These are phyloP conservation scores for Protonibea diacanthus DNA, from an alignment of 2,797 vertebrate genomes.

Conservation along the genomic window DNA sequence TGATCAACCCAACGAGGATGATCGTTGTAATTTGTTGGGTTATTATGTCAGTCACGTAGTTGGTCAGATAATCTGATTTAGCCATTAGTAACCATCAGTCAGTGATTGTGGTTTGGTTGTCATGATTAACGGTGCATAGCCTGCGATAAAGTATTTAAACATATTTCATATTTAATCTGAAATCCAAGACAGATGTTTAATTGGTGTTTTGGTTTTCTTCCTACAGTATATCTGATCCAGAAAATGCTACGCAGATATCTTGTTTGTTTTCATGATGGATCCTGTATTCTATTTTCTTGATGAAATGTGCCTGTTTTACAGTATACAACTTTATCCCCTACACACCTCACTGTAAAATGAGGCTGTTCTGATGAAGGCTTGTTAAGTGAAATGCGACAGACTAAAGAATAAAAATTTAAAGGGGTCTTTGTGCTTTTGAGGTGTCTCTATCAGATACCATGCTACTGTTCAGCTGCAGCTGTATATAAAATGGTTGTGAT, in stretches of 20 bases:
- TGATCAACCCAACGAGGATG: constrained; percentile 26
- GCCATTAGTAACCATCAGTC: constrained; percentile 44
- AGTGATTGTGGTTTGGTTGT: constrained; percentile 11
- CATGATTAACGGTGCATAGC: constrained; percentile 28
- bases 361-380: constrained; percentile 2
- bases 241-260: neutral
- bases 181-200: constrained; percentile 12
- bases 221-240: neutral
- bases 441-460: neutral
- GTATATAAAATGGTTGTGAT: constrained; percentile 7
- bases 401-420: neutral
- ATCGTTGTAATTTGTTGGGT: constrained; percentile 26
- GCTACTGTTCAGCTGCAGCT: neutral
- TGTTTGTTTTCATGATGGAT: constrained; percentile 20
- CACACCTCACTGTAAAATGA: neutral
- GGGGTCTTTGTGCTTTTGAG: neutral
- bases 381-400: constrained; percentile 7
- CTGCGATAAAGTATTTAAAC: constrained; percentile 29
- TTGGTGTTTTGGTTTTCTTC: neutral
- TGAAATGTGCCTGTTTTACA: neutral
- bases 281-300: neutral
- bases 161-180: constrained; percentile 39
- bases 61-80: constrained; percentile 15
- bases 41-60: constrained; percentile 11
- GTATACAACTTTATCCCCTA: no score